Base-by-base conservation (phyloP, 2,888 invertebrate genomes). In the Drepana falcataria region DNA sequence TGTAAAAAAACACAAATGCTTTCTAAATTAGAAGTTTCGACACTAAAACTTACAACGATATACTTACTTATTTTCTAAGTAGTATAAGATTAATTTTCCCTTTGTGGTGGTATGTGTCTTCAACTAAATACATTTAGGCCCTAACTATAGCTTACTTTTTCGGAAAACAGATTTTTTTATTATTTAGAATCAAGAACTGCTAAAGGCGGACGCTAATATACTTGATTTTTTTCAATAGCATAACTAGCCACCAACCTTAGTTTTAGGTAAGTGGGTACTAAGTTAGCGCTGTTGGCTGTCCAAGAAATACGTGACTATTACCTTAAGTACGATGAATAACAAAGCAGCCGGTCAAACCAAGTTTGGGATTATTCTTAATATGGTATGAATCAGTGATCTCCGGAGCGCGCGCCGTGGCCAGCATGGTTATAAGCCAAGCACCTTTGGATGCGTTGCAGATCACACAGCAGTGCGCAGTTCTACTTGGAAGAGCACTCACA, bases 181-280 rank as follows among this genome's bases (percentile, higher is more conserved):
- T 21, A 21, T 21, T 21, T 21, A 21, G 21, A 21, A 21, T 21
- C 21, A 21, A 21, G 21, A 21, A 21, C 21, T 21, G 21, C 21
- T 21, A 21, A 21, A 21, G 21, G 21, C 21, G 21, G 21, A 21
- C 21, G 21, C 21, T 21, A 21, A 21, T 21, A 21, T 21, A 21
- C 21, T 21, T 21, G 21, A 21, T 21, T 21, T 21, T 21, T 21
- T 21, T 21, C 21, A 21, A 21, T 21, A 21, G 21, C 21, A 21
- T 21, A 21, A 21, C 21, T 21, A 21, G 21, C 21, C 21, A 53
- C 63, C 56, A 57, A 69, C 72, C 71, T 70, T 68, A 61, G 61
- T 63, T 65, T 63, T 69, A 4, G 3, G 37, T 37, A 4, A 37
- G 37, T 37, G 5, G 5, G 37, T 37, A 37, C 9, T 44, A 44